Percentiles rank a stretch among this genome's conserved stretches.
These are phyloP conservation scores for Jaculus jaculus DNA, from an alignment of 2,113 vertebrate species.

Conservation along the genomic window DNA sequence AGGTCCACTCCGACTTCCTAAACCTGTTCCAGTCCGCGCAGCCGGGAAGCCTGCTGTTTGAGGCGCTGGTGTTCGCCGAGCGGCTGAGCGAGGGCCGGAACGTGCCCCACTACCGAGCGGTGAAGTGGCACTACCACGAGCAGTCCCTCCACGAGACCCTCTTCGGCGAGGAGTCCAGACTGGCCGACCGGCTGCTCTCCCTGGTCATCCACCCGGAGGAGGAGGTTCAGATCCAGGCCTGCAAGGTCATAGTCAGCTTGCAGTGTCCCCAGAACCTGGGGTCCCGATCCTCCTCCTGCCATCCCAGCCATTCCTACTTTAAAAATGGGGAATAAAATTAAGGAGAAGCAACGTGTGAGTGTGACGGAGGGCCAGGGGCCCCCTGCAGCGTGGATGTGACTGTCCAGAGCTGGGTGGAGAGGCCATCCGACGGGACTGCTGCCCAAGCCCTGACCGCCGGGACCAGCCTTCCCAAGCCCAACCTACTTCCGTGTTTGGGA, in stretches of 20 bases:
- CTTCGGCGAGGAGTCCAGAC: conserved; percentile 54
- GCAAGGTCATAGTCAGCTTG: conserved; percentile 71
- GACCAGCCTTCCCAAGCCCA: neutral
- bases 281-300: conserved; percentile 36
- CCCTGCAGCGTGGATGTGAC: neutral
- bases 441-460: neutral
- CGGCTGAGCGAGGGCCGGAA: conserved; percentile 66
- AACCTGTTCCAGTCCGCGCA: conserved; percentile 56
- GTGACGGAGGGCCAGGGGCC: neutral
- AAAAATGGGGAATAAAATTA: conserved; percentile 54
- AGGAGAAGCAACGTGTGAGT: conserved; percentile 64
- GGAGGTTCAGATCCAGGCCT: conserved; percentile 70
- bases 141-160: conserved; percentile 52
- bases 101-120: conserved; percentile 54
- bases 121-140: conserved; percentile 71
- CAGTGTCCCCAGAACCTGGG: conserved; percentile 32
- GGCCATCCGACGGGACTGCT: neutral
- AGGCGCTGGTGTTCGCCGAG: conserved; percentile 71
- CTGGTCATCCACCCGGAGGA: conserved; percentile 67
- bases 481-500: too few species aligned
- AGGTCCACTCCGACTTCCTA: conserved; percentile 69
- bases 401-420: neutral
- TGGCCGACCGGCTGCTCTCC: conserved; percentile 74
- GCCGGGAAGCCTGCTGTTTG: neutral
- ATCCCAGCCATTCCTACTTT: conserved; percentile 53